Evolutionary conservation across 2,888 invertebrate genomes (phyloP).

Genomic region (Tenodera sinensis): DNA sequence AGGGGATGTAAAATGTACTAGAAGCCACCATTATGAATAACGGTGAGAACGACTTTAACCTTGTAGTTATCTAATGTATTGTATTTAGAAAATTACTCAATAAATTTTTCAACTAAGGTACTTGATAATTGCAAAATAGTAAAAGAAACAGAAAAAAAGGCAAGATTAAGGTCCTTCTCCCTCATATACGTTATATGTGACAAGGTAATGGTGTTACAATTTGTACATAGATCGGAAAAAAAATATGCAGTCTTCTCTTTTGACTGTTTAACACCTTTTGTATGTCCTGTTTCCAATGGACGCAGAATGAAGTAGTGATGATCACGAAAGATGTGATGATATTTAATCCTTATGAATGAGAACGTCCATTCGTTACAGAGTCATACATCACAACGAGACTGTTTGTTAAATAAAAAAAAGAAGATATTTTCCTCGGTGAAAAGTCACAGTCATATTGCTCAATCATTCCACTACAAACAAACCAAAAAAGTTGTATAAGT

Average conservation of each 20-base stretch:
- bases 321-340: too few species aligned
- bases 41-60: background rate
- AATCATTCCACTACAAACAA: conserved; percentile 22
- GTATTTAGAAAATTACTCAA: background rate
- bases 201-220: conserved; percentile 6
- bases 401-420: conserved; percentile 4
- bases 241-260: background rate
- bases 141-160: background rate
- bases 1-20: conserved; percentile 6
- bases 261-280: background rate
- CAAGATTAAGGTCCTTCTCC: conserved; percentile 11
- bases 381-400: conserved; percentile 5
- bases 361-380: background rate
- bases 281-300: background rate
- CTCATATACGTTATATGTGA: conserved; percentile 1
- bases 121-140: background rate
- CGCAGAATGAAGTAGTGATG: background rate
- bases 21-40: background rate
- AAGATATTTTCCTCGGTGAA: conserved; percentile 23
- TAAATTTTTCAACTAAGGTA: background rate
- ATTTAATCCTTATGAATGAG: background rate
- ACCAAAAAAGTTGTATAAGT: conserved; percentile 6
- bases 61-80: background rate
- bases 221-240: conserved; percentile 1
- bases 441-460: conserved; percentile 30